phyloP scores from a whole-genome alignment of 2,797 vertebrate genomes.

The Notolabrus celidotus region DNA sequence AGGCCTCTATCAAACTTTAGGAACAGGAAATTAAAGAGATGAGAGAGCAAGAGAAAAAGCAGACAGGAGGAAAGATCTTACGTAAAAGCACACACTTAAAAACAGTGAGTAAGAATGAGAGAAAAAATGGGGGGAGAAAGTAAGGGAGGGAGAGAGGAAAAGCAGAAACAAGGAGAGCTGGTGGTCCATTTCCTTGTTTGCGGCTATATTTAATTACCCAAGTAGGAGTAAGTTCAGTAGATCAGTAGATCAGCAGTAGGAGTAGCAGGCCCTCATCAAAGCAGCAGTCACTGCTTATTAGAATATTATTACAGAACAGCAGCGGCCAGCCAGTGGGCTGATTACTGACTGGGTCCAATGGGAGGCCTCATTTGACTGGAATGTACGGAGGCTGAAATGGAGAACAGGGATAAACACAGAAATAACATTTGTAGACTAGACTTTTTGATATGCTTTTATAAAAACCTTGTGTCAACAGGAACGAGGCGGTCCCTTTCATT shows the following conservation, averaged over 20 bases:
- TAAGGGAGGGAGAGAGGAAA: conserved; percentile 40
- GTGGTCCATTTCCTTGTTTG: conserved; percentile 80
- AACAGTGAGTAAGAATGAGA: conserved; percentile 35
- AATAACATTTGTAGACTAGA: conserved; percentile 73
- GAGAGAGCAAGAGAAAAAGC: conserved; percentile 43
- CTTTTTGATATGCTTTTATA: conserved; percentile 56
- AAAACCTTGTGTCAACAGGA: conserved; percentile 28
- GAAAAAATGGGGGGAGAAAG: conserved; percentile 31
- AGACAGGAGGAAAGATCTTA: conserved; percentile 15
- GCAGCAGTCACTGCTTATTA: conserved; percentile 85
- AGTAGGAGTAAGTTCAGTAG: conserved; percentile 79
- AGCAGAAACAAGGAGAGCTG: conserved; percentile 63
- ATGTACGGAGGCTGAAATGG: conserved; percentile 82
- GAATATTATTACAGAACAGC: conserved; percentile 89
- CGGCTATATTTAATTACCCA: conserved; percentile 80
- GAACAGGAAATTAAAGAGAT: conserved; percentile 72
- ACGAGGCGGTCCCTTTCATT: conserved; percentile 22
- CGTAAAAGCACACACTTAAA: conserved; percentile 34
- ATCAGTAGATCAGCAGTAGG: conserved; percentile 79
- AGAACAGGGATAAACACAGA: conserved; percentile 78
- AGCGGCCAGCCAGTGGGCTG: conserved; percentile 82
- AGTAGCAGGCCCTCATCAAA: conserved; percentile 84
- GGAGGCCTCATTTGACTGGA: conserved; percentile 87
- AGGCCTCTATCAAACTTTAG: conserved; percentile 64
- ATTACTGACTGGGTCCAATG: conserved; percentile 85